Base-by-base conservation (phyloP, 2,113 vertebrate species). In the Mirza zaza region DNA sequence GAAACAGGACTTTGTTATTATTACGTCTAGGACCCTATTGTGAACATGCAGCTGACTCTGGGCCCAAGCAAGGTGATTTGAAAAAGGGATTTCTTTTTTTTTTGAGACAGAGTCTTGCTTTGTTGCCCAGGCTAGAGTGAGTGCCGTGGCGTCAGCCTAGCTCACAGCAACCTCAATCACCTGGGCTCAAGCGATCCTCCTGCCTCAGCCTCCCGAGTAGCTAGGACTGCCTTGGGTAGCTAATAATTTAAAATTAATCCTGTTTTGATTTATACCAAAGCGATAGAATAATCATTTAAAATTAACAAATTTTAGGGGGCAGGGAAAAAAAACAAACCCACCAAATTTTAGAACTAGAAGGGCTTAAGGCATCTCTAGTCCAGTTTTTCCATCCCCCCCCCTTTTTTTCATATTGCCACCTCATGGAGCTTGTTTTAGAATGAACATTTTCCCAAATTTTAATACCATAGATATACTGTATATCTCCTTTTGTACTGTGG, bases 231-330 rank as follows among this genome's bases (percentile, higher is more conserved):
- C 45, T 86, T 90, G 32, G 82, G 21, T 95, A 84, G n/a, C 18
- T 94, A 88, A 91, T 80, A 80, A 87, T 82, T 92, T 95, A 39
- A 61, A 95, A 79, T 76, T 39, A 94, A 68, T 77, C 32, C 61
- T 89, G 8, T 71, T 83, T 95, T 68, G 23, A n/a, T 90, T 95
- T 92, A 85, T 87, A 39, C 20, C 27, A 50, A 95, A 90, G 39
- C 2, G 36, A 86, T 90, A n/a, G 84, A 80, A 63, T 88, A 50
- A 17, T 88, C 25, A 48, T 92, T 96, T 95, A 48, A 92, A 88
- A 68, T 67, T 3, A 45, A 18, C 8, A 17, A 36, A 65, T 63
- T 90, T 84, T 83, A 52, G 34, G n/a, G n/a, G n/a, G n/a, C n/a
- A n/a, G n/a, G n/a, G n/a, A n/a, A n/a, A n/a, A n/a, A n/a, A n/a